These are phyloP conservation scores for Mastomys coucha DNA, from an alignment of 2,113 vertebrate species.

Conservation along the genomic window DNA sequence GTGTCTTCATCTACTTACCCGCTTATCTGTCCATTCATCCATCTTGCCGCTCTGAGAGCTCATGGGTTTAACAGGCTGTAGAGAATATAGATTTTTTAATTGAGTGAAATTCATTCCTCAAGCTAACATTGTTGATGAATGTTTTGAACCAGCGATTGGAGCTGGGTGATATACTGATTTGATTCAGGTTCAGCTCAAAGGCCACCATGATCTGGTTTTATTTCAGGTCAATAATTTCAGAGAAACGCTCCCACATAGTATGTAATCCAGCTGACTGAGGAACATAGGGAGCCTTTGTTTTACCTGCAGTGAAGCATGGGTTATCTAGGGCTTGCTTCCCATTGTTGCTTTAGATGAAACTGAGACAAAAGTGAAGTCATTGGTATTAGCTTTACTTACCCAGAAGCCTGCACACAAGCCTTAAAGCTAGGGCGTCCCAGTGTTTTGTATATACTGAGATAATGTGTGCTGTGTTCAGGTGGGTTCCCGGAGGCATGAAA, in stretches of 20 bases:
- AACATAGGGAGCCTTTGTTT: background rate
- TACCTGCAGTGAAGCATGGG: conserved; percentile 6
- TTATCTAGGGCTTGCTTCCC: conserved; percentile 35
- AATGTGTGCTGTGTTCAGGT: background rate
- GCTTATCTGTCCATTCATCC: background rate
- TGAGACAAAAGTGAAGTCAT: background rate
- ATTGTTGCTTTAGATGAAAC: background rate
- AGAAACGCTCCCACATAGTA: background rate
- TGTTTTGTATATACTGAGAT: conserved; percentile 30
- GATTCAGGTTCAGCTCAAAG: conserved; percentile 69
- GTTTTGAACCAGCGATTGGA: conserved; percentile 62
- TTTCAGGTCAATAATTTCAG: conserved; percentile 68
- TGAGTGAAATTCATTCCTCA: conserved; percentile 32
- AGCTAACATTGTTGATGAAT: conserved; percentile 35
- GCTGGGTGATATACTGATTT: conserved; percentile 69
- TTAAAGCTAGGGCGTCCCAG: background rate
- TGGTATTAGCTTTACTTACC: background rate
- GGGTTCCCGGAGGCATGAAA: background rate
- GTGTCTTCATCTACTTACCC: background rate
- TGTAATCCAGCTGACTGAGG: background rate
- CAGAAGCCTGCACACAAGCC: background rate
- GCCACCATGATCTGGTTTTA: conserved; percentile 59
- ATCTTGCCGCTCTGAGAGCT: conserved; percentile 10
- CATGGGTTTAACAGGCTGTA: background rate
- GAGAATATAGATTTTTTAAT: conserved; percentile 58